These are phyloP conservation scores for Strigamia transsilvanica DNA, from an alignment of 2,888 invertebrate species.

Conservation along the genomic window DNA sequence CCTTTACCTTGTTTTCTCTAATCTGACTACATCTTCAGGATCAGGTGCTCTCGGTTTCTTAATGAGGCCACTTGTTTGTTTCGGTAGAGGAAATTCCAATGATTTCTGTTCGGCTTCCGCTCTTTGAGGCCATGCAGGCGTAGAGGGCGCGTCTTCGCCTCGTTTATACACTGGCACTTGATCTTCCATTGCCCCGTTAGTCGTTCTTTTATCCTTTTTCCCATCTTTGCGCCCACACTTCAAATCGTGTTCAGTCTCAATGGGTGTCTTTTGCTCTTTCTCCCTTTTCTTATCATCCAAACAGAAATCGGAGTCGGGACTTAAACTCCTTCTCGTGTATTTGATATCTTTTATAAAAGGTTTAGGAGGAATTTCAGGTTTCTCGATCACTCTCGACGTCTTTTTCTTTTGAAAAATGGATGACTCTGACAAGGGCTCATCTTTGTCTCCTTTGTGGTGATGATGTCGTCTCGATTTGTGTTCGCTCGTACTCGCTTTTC, in stretches of 20 bases:
- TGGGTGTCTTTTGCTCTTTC: neutral
- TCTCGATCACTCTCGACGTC: neutral
- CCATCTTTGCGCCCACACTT: neutral
- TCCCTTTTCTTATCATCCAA: conserved; percentile 18
- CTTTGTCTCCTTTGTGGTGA: conserved; percentile 19
- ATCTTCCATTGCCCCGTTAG: conserved; percentile 21
- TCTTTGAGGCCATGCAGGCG: neutral
- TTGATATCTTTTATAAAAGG: conserved; percentile 48
- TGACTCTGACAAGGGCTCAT: conserved; percentile 49
- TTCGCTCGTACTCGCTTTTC: conserved; percentile 3
- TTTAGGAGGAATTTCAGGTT: conserved; percentile 53
- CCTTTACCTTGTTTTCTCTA: conserved; percentile 21
- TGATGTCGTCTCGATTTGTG: conserved; percentile 22
- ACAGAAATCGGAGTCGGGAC: conserved; percentile 48
- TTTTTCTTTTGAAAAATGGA: conserved; percentile 51
- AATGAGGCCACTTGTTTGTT: conserved; percentile 32
- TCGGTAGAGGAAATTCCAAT: conserved; percentile 26
- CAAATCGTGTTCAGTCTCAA: neutral
- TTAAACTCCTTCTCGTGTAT: conserved; percentile 42
- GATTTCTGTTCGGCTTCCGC: neutral
- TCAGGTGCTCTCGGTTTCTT: conserved; percentile 40
- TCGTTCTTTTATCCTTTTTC: conserved; percentile 12
- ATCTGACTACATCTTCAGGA: conserved; percentile 13
- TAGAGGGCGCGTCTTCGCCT: neutral
- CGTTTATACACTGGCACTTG: conserved; percentile 12